Evolutionary conservation across 53 echinoderm and acorn worm genomes (phyloP).

Genomic region (Glandiceps talaboti): DNA sequence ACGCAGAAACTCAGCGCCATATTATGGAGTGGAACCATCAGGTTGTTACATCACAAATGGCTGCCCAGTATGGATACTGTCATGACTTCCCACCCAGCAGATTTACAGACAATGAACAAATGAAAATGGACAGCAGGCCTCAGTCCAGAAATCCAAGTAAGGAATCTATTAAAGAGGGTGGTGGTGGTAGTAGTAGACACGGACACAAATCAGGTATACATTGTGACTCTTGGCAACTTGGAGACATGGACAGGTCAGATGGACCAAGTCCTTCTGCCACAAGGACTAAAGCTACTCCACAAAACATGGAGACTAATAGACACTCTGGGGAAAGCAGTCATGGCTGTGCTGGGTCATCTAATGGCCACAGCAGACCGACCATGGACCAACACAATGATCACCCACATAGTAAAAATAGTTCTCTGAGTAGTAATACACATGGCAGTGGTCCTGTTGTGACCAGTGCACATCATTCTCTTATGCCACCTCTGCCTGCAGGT

Average conservation of each 20-base stretch:
- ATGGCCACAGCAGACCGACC: no score
- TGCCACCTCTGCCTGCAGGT: conserved; percentile 18
- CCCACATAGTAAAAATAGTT: no score
- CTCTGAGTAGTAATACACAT: no score
- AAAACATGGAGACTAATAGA: neutral
- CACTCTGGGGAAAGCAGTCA: no score
- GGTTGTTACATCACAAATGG: neutral
- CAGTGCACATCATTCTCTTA: conserved; percentile 4
- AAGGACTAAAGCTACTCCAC: neutral
- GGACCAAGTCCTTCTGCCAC: conserved; percentile 11
- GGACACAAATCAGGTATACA: conserved; percentile 1
- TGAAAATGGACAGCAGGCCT: neutral
- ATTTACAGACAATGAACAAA: neutral
- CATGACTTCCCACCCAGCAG: neutral
- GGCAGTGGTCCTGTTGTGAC: conserved; percentile 15
- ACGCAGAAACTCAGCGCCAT: neutral
- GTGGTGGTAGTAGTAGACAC: neutral
- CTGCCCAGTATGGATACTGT: neutral
- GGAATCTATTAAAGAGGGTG: neutral
- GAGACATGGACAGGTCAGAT: conserved; percentile 22
- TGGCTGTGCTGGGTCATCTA: no score
- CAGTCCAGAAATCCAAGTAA: neutral
- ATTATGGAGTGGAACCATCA: neutral
- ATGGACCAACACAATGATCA: no score
- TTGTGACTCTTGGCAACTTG: conserved; percentile 13